A percentile compares a stretch with the other conserved stretches of the same genome.
Evolutionary conservation across 2,797 vertebrate genomes (phyloP).

Genomic region (Naso thynnoides): DNA sequence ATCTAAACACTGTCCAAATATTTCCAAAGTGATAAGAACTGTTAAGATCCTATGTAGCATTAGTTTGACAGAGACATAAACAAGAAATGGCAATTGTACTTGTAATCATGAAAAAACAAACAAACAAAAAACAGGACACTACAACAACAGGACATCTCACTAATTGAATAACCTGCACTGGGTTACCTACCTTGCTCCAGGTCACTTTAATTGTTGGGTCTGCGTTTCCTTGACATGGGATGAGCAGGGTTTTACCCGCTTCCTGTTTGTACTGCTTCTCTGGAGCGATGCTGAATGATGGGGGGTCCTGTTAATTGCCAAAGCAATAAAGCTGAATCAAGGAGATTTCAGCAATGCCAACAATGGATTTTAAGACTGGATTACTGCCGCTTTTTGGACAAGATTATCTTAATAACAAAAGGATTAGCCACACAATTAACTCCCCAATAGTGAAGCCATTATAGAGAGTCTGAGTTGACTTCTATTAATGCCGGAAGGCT

Average conservation of each 20-base stretch:
- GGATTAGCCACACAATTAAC: slow-evolving; percentile 81
- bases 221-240: slow-evolving; percentile 86
- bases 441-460: slow-evolving; percentile 52
- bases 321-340: slow-evolving; percentile 55
- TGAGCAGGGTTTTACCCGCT: slow-evolving; percentile 86
- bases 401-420: slow-evolving; percentile 79
- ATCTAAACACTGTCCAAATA: too few species aligned
- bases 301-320: slow-evolving; percentile 88
- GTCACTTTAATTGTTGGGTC: slow-evolving; percentile 84
- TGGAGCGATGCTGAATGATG: slow-evolving; percentile 87
- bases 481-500: slow-evolving; percentile 63
- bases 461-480: slow-evolving; percentile 58
- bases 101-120: slow-evolving; percentile 13
- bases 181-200: slow-evolving; percentile 91
- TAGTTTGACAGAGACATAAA: not conserved
- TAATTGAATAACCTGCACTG: slow-evolving; percentile 1
- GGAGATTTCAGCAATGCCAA: slow-evolving; percentile 51
- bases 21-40: too few species aligned
- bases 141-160: not conserved
- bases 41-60: too few species aligned
- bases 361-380: slow-evolving; percentile 71
- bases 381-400: slow-evolving; percentile 69
- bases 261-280: slow-evolving; percentile 89
- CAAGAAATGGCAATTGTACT: not conserved
- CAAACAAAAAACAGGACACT: too few species aligned